phyloP scores from a whole-genome alignment of 2,113 vertebrate species.

The Colius striatus region DNA sequence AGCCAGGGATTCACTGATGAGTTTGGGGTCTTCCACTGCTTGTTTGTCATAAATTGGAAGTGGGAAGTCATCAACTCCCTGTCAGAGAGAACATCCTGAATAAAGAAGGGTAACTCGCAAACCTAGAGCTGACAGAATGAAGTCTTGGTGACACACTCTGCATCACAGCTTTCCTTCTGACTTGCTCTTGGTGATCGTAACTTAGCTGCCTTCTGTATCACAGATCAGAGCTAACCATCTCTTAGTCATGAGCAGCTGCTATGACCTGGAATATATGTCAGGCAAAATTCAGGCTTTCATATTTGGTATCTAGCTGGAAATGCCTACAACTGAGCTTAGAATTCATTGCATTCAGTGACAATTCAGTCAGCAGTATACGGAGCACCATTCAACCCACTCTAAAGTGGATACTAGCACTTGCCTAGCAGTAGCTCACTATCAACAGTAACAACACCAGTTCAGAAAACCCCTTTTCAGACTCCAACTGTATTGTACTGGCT shows the following conservation, averaged over 20 bases:
- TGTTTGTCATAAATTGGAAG: neutral
- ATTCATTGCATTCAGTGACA: neutral
- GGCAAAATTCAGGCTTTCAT: neutral
- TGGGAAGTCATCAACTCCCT: neutral
- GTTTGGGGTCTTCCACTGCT: neutral
- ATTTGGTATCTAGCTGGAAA: neutral
- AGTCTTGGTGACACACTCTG: rapidly evolving
- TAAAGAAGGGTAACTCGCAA: neutral
- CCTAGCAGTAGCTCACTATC: neutral
- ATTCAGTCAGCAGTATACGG: neutral
- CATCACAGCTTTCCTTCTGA: neutral
- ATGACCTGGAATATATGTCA: neutral
- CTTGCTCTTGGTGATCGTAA: rapidly evolving
- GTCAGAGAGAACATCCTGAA: neutral
- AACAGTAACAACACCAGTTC: neutral
- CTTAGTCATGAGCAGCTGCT: neutral
- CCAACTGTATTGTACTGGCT: neutral
- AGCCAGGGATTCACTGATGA: neutral
- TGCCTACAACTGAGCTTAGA: neutral
- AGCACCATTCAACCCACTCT: neutral
- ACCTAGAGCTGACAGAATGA: neutral
- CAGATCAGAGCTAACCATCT: neutral
- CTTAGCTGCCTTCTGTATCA: neutral
- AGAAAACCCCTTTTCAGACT: neutral
- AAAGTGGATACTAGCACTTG: neutral